Base-by-base conservation (phyloP, 2,113 vertebrate species). In the Neopipo cinnamomea region DNA sequence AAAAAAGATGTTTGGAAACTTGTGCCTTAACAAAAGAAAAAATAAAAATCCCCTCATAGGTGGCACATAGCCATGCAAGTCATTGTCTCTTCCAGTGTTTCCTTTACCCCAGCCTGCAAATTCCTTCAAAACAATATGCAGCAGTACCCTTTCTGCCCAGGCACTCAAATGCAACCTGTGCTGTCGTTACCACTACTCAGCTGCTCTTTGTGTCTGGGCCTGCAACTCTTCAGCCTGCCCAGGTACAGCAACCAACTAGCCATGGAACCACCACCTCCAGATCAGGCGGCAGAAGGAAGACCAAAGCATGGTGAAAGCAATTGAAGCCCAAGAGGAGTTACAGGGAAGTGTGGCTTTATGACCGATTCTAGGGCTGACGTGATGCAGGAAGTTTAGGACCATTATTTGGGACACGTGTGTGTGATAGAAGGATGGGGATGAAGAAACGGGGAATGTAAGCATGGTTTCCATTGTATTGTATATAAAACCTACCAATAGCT, bases 201-300 rank as follows among this genome's bases (percentile, higher is more conserved):
- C 28, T 75, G 23, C 23, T 21, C 9, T 39, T 33, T 30, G 30
- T n/a, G 25, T 39, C 53, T 80, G 68, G 5, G 20, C 14, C 58
- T 87, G 28, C 28, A 37, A 18, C 31, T 59, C 39, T 47, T 59
- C 21, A 59, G 25, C 39, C 39, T 59, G 62, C 47, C 12, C 50
- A 63, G 31, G 17, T 10, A 37, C 41, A 81, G 46, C 27, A 56
- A 22, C 9, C 21, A 27, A 8, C 12, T 0, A 0, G 72, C 35
- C 1, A 0, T 15, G 30, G 58, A 31, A 14, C 16, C 28, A 59
- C 25, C 10, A 35, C n/a, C 47, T 82, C 20, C 33, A 15, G 23
- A 13, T 39, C 53, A 63, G 33, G 10, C 18, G 22, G 27, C 53
- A 65, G 24, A 20, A 78, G 16, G n/a, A 65, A 61, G 5, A 76